These are phyloP conservation scores for Enteromius treurensis DNA, from an alignment of 2,797 vertebrate species.

Conservation along the genomic window DNA sequence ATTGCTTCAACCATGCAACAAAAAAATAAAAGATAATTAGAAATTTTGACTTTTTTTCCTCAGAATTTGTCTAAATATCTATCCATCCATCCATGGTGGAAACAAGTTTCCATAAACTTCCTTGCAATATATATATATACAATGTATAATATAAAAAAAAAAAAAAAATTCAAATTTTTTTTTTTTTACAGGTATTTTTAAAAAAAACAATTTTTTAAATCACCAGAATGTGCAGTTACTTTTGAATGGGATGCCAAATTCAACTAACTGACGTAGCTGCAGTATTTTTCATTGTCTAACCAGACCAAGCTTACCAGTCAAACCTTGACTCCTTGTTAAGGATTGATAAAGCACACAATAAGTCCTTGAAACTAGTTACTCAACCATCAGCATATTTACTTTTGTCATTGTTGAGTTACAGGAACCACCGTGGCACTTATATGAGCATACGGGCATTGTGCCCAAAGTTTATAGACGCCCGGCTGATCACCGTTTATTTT, in stretches of 20 bases:
- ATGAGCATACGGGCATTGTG: conserved; percentile 66
- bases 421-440: conserved; percentile 59
- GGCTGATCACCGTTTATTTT: conserved; percentile 68
- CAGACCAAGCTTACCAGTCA: neutral
- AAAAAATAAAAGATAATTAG: no score
- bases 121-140: no score
- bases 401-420: conserved; percentile 33
- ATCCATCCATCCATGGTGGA: no score
- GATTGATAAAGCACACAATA: neutral
- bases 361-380: conserved; percentile 23
- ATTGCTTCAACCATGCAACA: no score
- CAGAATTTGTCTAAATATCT: no score
- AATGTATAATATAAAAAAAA: no score
- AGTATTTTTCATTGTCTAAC: neutral
- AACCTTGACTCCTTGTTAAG: neutral
- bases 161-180: no score
- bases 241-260: neutral
- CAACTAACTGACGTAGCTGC: neutral
- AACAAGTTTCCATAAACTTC: no score
- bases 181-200: no score
- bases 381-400: conserved; percentile 41
- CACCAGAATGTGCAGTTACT: neutral
- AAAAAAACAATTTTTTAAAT: neutral
- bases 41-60: no score
- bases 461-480: conserved; percentile 73